Evolutionary conservation across 1,140 invertebrate species (phyloP).

Genomic region (Pachypeltis micranthus): DNA sequence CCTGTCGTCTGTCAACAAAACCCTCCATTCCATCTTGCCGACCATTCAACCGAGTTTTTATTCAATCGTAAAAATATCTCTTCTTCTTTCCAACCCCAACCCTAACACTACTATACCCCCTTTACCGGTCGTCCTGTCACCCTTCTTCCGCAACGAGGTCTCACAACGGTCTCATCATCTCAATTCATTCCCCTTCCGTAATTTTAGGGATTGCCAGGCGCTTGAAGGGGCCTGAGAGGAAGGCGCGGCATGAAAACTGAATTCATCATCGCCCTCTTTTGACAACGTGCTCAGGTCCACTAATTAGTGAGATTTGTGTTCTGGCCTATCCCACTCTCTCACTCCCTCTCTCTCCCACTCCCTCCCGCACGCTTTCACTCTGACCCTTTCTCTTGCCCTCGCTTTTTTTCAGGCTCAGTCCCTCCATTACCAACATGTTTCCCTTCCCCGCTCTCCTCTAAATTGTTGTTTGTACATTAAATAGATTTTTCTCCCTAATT

Average conservation of each 20-base stretch:
- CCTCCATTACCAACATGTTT: too few relatives aligned
- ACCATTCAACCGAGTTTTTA: not conserved
- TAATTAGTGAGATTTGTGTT: not conserved
- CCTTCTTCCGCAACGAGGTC: not conserved
- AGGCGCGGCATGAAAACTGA: not conserved
- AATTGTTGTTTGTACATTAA: not conserved
- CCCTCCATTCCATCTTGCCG: not conserved
- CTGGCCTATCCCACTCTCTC: not conserved
- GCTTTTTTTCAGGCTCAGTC: too few relatives aligned
- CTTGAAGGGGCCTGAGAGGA: too few relatives aligned
- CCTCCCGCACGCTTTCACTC: not conserved
- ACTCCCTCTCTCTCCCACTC: not conserved
- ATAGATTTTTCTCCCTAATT: not conserved
- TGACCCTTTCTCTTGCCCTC: too few relatives aligned
- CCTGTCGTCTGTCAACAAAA: not conserved
- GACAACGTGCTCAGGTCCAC: not conserved
- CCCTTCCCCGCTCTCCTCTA: not conserved
- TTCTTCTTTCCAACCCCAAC: not conserved
- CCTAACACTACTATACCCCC: too few relatives aligned
- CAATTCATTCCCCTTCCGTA: not conserved
- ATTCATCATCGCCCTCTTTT: not conserved
- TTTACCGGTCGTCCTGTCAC: not conserved
- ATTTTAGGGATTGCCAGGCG: too few relatives aligned
- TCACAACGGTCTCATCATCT: not conserved
- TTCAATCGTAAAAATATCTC: not conserved